phyloP scores from a whole-genome alignment of 2,113 vertebrate species.

The Nibea coibor region DNA sequence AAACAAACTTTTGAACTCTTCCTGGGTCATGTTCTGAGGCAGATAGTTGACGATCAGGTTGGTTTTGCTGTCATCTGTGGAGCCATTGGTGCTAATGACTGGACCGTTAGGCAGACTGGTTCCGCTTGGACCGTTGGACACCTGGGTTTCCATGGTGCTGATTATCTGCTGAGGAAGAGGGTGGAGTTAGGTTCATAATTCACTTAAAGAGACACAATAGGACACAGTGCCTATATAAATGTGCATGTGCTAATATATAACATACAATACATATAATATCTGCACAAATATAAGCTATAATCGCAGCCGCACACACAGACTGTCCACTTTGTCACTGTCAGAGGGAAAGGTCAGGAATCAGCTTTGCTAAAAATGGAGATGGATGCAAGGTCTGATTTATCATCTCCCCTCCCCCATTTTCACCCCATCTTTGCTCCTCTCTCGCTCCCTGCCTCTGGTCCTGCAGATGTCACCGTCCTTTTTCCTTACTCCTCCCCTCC shows the following conservation, averaged over 20 bases:
- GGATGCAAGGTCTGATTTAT: conserved; percentile 67
- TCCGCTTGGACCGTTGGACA: conserved; percentile 93
- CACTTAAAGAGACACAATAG: conserved; percentile 10
- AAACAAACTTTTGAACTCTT: conserved; percentile 96
- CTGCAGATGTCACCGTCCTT: conserved; percentile 82
- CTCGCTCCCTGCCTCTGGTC: conserved; percentile 74
- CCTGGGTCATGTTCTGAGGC: conserved; percentile 98
- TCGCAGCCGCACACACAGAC: background rate
- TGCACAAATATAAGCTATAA: conserved; percentile 1
- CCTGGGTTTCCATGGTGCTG: conserved; percentile 98
- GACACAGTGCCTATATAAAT: conserved; percentile 11
- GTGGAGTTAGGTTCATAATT: conserved; percentile 65
- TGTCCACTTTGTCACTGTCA: conserved; percentile 66
- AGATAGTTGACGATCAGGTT: conserved; percentile 98
- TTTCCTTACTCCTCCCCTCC: conserved; percentile 64
- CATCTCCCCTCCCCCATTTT: conserved; percentile 53
- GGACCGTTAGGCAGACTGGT: conserved; percentile 92
- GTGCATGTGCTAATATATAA: conserved; percentile 2
- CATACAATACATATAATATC: conserved; percentile 13
- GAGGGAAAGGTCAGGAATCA: conserved; percentile 66
- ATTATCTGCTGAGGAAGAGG: conserved; percentile 94
- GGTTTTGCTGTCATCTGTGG: conserved; percentile 96
- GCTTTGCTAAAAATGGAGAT: conserved; percentile 67
- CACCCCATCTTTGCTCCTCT: conserved; percentile 51
- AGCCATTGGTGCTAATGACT: conserved; percentile 89